Conservation (phyloP, 2,113 vertebrate species). For the Poicephalus meyeri region DNA sequence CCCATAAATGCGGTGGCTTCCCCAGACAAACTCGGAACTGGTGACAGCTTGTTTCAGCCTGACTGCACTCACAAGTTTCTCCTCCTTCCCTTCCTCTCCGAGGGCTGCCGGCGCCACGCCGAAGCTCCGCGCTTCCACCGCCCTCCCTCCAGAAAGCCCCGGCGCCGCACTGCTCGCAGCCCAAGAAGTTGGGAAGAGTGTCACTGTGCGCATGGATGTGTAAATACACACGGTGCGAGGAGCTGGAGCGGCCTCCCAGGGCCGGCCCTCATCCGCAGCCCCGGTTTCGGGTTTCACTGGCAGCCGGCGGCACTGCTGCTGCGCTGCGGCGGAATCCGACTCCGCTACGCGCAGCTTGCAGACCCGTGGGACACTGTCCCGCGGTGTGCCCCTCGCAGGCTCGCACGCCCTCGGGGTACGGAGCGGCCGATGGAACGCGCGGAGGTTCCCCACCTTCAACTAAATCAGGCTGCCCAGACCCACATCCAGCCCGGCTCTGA, state of each 20-base stretch:
- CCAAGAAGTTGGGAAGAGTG: not conserved
- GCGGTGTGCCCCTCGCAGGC: no score
- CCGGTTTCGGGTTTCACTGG: constrained; percentile 53
- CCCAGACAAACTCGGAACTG: not conserved
- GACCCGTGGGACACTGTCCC: not conserved
- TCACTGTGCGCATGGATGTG: not conserved
- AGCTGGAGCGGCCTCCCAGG: not conserved
- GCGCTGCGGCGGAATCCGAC: not conserved
- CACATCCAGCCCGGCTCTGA: not conserved
- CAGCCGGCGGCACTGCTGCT: not conserved
- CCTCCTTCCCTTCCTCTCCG: not conserved
- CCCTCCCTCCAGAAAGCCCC: not conserved
- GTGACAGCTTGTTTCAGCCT: not conserved
- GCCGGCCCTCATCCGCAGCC: not conserved
- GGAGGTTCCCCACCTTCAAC: not conserved
- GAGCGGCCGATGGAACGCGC: not conserved
- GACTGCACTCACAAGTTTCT: not conserved
- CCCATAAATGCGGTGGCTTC: not conserved
- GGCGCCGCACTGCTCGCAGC: not conserved
- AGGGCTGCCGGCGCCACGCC: not conserved
- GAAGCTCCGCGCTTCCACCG: not conserved
- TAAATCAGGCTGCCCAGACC: not conserved
- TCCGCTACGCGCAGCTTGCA: not conserved
- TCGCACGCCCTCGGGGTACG: not conserved
- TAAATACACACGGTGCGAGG: not conserved